Base-by-base conservation (phyloP, 2,888 invertebrate genomes). In the Callimorpha dominula region DNA sequence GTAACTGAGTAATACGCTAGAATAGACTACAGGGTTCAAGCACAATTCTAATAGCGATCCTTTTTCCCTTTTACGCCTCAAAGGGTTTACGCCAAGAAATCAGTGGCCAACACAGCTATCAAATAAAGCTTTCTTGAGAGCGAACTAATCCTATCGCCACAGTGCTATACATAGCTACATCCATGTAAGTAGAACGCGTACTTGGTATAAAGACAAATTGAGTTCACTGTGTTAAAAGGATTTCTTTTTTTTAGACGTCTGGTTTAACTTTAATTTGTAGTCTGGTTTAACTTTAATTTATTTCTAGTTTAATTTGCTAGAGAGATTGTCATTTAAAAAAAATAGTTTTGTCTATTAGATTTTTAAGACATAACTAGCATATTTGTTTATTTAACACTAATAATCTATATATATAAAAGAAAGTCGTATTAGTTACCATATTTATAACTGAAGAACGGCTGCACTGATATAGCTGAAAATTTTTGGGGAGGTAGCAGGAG, bases 41-140 rank as follows among this genome's bases (percentile, higher is more conserved):
- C 60, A 65, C 64, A 68, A 60, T 68, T 50, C 60, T 46, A 68
- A 60, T 68, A 20, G 60, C 71, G n/a, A 68, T 68, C 65, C 52
- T 62, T 63, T 70, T 73, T 65, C 20, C 46, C 68, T 65, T 65
- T 68, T 65, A 49, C 11, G 60, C 14, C 42, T n/a, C 31, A 65
- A 68, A 62, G 57, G 57, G 70, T 67, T 63, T 64, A 62, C 70
- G 49, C 68, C 31, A 69, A 71, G 71, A 71, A 74, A 74, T 68
- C 65, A 52, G 65, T 20, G 70, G 66, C 65, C 66, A 52, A 52
- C 52, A 62, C 31, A 31, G 52, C 65, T 62, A 74, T 74, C 65
- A 71, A 65, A 71, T 68, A 71, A 68, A 71, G 46, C 68, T 70
- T 64, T 65, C 71, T 54, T 14, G 68, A 71, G 65, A 74, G 49